Percentiles rank a stretch among this genome's conserved stretches.
Evolutionary conservation across 2,888 invertebrate genomes (phyloP).

Genomic region (Epinotia demarniana): DNA sequence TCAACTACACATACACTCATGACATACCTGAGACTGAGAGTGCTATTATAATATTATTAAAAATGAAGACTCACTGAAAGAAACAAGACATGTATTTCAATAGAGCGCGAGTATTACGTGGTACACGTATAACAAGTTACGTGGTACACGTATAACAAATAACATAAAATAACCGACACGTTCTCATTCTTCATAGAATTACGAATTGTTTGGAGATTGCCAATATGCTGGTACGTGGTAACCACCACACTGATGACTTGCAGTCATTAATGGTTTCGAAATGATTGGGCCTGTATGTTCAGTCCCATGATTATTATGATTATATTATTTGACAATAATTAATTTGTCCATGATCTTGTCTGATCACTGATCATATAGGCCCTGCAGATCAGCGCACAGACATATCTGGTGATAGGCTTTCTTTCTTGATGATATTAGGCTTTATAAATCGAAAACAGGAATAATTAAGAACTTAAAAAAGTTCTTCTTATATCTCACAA

Average conservation of each 20-base stretch:
- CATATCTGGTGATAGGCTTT: too few relatives aligned
- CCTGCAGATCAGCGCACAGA: too few relatives aligned
- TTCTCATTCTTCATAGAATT: background rate
- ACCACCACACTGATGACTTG: background rate
- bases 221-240: background rate
- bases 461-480: too few relatives aligned
- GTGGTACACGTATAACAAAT: background rate
- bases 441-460: too few relatives aligned
- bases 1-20: too few relatives aligned
- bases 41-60: constrained; percentile 1
- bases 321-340: too few relatives aligned
- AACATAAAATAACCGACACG: background rate
- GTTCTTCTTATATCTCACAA: too few relatives aligned
- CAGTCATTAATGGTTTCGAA: background rate
- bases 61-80: background rate
- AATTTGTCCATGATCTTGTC: too few relatives aligned
- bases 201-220: constrained; percentile 3
- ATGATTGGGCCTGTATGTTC: too few relatives aligned
- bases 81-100: background rate
- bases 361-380: too few relatives aligned
- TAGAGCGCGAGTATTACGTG: background rate
- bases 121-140: background rate
- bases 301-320: background rate
- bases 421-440: too few relatives aligned
- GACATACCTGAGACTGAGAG: background rate